Evolutionary conservation across 2,797 vertebrate genomes (phyloP).

Genomic region (Chelmon rostratus): DNA sequence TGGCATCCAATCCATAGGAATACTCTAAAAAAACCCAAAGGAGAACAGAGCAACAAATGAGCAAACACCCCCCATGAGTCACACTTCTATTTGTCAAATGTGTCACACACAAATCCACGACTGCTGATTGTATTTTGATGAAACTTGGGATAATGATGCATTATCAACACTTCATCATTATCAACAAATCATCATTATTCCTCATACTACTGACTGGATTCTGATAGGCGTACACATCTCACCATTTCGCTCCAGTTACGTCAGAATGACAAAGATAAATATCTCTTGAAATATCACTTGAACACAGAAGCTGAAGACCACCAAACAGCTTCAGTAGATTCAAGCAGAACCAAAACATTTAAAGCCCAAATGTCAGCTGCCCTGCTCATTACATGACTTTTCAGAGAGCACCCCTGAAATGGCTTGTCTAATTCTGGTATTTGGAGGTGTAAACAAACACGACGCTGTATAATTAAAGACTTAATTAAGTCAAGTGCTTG

Average conservation of each 20-base stretch:
- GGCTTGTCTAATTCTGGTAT: constrained; percentile 71
- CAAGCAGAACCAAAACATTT: constrained; percentile 36
- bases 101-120: constrained; percentile 61
- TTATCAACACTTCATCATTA: constrained; percentile 23
- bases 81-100: constrained; percentile 69
- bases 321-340: constrained; percentile 12
- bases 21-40: constrained; percentile 20
- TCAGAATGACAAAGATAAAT: not conserved
- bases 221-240: not conserved
- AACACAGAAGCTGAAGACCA: not conserved
- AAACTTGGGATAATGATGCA: constrained; percentile 67
- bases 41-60: constrained; percentile 49
- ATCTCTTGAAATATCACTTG: not conserved
- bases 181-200: constrained; percentile 43
- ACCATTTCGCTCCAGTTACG: not conserved
- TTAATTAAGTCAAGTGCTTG: constrained; percentile 76
- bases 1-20: constrained; percentile 46
- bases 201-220: constrained; percentile 13
- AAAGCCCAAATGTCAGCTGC: constrained; percentile 59
- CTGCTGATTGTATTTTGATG: constrained; percentile 74
- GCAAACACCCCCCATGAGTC: constrained; percentile 63
- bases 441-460: constrained; percentile 77
- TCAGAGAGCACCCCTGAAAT: constrained; percentile 60
- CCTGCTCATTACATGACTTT: constrained; percentile 72
- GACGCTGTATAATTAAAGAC: constrained; percentile 70